These are phyloP conservation scores for Ctenopoma kingsleyae DNA, from an alignment of 2,797 vertebrate genomes.

Conservation along the genomic window DNA sequence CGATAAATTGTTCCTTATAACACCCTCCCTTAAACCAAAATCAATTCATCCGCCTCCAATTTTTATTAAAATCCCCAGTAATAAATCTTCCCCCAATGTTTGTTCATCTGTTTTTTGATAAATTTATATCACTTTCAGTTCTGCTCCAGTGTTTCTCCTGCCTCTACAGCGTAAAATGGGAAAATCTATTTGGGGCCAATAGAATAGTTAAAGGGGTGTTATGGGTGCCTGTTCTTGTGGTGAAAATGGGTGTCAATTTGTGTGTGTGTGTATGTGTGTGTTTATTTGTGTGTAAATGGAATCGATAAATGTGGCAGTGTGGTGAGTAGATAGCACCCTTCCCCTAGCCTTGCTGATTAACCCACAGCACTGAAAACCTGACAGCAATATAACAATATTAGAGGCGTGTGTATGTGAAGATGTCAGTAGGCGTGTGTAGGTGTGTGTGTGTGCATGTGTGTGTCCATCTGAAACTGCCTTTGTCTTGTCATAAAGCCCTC, in stretches of 20 bases:
- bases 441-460: constrained; percentile 12
- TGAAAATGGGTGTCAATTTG: constrained; percentile 80
- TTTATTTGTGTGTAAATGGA: constrained; percentile 81
- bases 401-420: constrained; percentile 33
- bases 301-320: constrained; percentile 88
- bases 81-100: constrained; percentile 99
- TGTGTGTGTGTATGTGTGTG: constrained; percentile 66
- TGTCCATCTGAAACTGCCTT: constrained; percentile 53
- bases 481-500: constrained; percentile 76
- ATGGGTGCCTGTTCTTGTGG: constrained; percentile 84
- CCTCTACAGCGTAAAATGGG: constrained; percentile 96
- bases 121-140: constrained; percentile 98
- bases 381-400: constrained; percentile 81
- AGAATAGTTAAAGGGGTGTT: constrained; percentile 97
- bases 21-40: constrained; percentile 96
- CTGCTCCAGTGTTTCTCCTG: constrained; percentile 97
- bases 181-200: constrained; percentile 98
- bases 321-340: constrained; percentile 87
- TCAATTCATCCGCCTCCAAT: constrained; percentile 98
- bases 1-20: constrained; percentile 99
- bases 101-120: constrained; percentile 99
- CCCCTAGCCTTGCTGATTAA: constrained; percentile 88
- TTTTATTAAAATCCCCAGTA: constrained; percentile 96
- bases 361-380: constrained; percentile 82
- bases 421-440: constrained; percentile 18